These are phyloP conservation scores for Zaprionus tsacasi DNA, from an alignment of 1,140 invertebrate genomes.

Conservation along the genomic window DNA sequence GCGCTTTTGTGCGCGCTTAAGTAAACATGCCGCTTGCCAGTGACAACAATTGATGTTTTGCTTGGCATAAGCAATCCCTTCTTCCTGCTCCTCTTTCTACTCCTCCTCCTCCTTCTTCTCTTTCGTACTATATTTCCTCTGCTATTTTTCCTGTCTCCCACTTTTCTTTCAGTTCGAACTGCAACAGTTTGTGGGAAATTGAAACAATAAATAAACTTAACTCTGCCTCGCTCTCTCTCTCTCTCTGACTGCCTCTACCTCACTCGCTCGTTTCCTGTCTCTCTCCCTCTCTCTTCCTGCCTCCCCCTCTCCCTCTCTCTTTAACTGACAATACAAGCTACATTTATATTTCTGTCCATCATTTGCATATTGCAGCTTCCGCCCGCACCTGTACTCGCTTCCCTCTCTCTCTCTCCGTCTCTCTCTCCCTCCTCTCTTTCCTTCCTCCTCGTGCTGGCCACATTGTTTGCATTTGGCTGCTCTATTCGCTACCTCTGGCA, in stretches of 20 bases:
- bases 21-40: constrained; percentile 66
- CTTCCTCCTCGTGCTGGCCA: background rate
- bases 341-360: constrained; percentile 27
- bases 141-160: too few species aligned
- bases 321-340: constrained; percentile 11
- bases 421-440: background rate
- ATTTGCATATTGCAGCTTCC: constrained; percentile 67
- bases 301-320: background rate
- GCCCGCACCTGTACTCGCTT: background rate
- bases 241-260: background rate
- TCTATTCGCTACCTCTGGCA: constrained; percentile 44
- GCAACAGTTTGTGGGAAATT: constrained; percentile 49
- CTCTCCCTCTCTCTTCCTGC: too few species aligned
- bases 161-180: constrained; percentile 18
- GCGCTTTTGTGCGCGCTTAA: constrained; percentile 63
- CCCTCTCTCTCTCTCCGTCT: background rate
- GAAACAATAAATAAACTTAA: constrained; percentile 35
- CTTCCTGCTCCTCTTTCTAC: background rate
- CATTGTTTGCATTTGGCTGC: constrained; percentile 70
- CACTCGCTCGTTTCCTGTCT: background rate
- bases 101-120: background rate
- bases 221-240: background rate
- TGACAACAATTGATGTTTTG: constrained; percentile 66
- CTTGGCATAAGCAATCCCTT: constrained; percentile 24
- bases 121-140: background rate